A percentile compares a stretch with the other conserved stretches of the same genome.
Conservation (phyloP, 1,140 invertebrate genomes). For the Antheraea mylitta region DNA sequence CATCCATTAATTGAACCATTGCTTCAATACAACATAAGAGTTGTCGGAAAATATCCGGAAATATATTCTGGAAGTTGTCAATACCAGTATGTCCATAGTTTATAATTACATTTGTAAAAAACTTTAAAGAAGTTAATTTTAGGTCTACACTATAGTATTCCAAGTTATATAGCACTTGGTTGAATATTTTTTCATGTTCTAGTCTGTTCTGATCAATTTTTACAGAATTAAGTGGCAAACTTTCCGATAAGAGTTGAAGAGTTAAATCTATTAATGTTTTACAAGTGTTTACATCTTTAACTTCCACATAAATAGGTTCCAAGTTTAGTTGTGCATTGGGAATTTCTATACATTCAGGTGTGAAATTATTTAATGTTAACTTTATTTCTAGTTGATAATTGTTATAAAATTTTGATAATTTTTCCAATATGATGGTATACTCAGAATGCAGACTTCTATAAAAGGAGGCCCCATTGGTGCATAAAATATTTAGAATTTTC, state of each 20-base stretch:
- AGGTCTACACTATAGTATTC: constrained; percentile 61
- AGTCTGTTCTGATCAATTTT: constrained; percentile 31
- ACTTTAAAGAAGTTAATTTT: constrained; percentile 57
- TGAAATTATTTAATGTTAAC: constrained; percentile 65
- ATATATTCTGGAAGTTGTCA: constrained; percentile 38
- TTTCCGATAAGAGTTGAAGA: constrained; percentile 54
- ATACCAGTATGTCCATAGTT: constrained; percentile 46
- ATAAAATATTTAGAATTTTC: constrained; percentile 76
- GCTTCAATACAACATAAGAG: constrained; percentile 44
- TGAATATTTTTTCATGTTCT: constrained; percentile 37
- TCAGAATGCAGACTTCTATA: constrained; percentile 70
- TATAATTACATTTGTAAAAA: constrained; percentile 56
- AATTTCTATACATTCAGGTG: constrained; percentile 59
- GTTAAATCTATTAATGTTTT: constrained; percentile 57
- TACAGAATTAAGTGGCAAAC: constrained; percentile 45
- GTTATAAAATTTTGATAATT: constrained; percentile 68
- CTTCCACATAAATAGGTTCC: constrained; percentile 61
- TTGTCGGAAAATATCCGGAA: constrained; percentile 37
- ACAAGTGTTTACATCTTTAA: constrained; percentile 54
- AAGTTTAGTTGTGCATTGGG: constrained; percentile 72
- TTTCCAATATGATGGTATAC: constrained; percentile 65
- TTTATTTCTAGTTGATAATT: constrained; percentile 31
- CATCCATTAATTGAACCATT: constrained; percentile 39
- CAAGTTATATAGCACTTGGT: constrained; percentile 48
- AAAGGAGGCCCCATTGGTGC: constrained; percentile 71